phyloP scores from a whole-genome alignment of 1,140 invertebrate genomes.

The Rhizoglyphus robini region DNA sequence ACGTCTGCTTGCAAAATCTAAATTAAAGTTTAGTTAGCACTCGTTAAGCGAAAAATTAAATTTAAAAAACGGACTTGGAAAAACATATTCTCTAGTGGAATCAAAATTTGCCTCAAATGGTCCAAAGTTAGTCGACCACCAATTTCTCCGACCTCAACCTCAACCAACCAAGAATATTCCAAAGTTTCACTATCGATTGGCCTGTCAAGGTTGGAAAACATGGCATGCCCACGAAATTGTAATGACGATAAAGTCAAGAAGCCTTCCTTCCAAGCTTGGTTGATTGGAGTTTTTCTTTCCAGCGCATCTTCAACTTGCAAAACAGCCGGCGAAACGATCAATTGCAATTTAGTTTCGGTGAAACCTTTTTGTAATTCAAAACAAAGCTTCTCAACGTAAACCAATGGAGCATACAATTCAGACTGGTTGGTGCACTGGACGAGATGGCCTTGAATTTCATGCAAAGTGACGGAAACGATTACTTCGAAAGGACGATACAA shows the following conservation, averaged over 20 bases:
- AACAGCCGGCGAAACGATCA: constrained; percentile 75
- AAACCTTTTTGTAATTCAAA: constrained; percentile 94
- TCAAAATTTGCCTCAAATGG: constrained; percentile 65
- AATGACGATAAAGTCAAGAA: constrained; percentile 37
- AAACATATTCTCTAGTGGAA: constrained; percentile 73
- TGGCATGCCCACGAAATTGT: constrained; percentile 76
- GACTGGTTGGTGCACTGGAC: constrained; percentile 72
- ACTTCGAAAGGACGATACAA: constrained; percentile 76
- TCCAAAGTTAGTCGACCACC: constrained; percentile 40
- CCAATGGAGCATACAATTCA: constrained; percentile 75
- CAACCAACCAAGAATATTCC: constrained; percentile 82
- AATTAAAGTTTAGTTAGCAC: no score
- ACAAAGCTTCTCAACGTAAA: constrained; percentile 74
- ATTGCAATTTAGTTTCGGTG: constrained; percentile 73
- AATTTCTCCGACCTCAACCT: constrained; percentile 44
- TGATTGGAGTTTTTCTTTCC: constrained; percentile 29
- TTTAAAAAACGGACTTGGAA: no score
- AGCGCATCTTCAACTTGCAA: constrained; percentile 35
- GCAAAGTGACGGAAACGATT: constrained; percentile 79
- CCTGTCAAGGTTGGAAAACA: constrained; percentile 85
- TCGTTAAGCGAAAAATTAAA: no score
- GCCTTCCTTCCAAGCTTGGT: constrained; percentile 35
- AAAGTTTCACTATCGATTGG: constrained; percentile 80
- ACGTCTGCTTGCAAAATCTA: constrained; percentile 79
- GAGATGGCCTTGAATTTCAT: constrained; percentile 84